These are phyloP conservation scores for Erithacus rubecula DNA, from an alignment of 2,797 vertebrate genomes.

Conservation along the genomic window DNA sequence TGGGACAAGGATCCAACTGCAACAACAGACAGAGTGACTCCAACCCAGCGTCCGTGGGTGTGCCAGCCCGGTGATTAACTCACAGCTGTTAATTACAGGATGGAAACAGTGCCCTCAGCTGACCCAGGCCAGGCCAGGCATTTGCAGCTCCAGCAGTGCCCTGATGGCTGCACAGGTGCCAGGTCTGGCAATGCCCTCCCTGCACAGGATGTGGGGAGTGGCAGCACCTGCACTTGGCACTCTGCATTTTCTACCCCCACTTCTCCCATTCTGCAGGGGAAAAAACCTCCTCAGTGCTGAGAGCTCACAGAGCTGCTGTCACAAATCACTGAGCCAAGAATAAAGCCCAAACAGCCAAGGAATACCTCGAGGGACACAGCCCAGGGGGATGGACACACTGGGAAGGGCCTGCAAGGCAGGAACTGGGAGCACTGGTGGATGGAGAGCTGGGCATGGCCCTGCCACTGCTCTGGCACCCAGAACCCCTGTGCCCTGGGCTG, in stretches of 20 bases:
- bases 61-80: neutral
- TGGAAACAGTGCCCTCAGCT: neutral
- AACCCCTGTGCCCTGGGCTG: neutral
- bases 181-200: neutral
- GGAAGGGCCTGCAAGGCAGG: neutral
- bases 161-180: rapidly evolving
- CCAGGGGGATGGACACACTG: neutral
- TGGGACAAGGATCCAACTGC: neutral
- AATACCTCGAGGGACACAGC: neutral
- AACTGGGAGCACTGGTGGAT: neutral
- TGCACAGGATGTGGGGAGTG: rapidly evolving
- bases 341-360: neutral
- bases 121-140: neutral
- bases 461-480: no score
- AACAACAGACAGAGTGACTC: rapidly evolving
- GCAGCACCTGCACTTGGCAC: neutral
- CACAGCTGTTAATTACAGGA: conserved; percentile 20
- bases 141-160: neutral
- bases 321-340: rapidly evolving
- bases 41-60: neutral
- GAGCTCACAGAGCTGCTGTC: neutral
- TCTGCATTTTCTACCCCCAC: neutral
- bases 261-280: neutral
- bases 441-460: neutral
- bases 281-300: neutral